Conservation (phyloP, 2,113 vertebrate species). For the Mirza zaza region DNA sequence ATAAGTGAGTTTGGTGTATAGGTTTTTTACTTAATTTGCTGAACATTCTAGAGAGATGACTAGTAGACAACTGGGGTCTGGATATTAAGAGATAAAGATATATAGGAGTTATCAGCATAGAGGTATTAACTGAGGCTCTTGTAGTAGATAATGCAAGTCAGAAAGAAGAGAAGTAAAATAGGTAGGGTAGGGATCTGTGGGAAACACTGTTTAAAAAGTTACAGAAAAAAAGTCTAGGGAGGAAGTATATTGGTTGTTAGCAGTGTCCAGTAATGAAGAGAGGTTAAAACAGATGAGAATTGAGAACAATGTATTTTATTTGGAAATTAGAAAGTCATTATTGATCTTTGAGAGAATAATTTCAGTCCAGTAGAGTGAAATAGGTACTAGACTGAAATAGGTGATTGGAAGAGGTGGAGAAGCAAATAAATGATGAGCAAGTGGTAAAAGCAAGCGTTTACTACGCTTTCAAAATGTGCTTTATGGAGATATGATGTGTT, state of each 20-base stretch:
- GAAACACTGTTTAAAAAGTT: neutral
- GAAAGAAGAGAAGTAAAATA: neutral
- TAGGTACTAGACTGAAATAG: slow-evolving; percentile 6
- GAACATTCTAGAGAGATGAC: neutral
- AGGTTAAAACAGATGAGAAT: neutral
- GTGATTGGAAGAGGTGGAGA: slow-evolving; percentile 6
- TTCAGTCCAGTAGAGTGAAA: neutral
- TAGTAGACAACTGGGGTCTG: neutral
- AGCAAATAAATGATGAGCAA: slow-evolving; percentile 12
- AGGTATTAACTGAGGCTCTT: neutral
- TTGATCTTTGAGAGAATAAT: slow-evolving; percentile 42
- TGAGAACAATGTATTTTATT: neutral
- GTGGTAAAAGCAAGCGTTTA: neutral
- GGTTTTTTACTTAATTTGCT: slow-evolving; percentile 26
- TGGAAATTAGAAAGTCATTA: slow-evolving; percentile 7
- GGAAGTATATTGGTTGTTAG: neutral
- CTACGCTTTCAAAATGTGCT: neutral
- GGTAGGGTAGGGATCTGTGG: neutral
- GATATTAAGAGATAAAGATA: neutral
- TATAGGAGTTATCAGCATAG: neutral
- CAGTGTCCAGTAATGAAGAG: neutral
- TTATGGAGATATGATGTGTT: neutral
- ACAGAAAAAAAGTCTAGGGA: neutral
- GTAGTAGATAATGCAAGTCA: neutral
- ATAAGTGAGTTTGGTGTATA: neutral